Evolutionary conservation across 2,113 vertebrate genomes (phyloP), one percentile per base, ranked within the genome.

Genomic region (Riparia riparia): DNA sequence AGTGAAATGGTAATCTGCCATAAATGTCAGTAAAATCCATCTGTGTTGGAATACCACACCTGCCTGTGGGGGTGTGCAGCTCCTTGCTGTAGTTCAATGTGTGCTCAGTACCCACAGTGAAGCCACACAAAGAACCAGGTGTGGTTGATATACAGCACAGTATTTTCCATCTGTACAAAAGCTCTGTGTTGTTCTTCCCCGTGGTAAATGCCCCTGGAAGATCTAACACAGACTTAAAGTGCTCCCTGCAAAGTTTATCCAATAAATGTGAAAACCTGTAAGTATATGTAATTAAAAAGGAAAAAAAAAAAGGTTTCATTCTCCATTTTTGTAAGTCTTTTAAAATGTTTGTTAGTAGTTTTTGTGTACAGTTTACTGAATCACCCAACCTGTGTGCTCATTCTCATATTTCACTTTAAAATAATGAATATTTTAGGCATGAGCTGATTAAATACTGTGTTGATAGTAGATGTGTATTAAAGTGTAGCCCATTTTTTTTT

Each of bases 221-320:
- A 57, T 37, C 60, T 32, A 39, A 65, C 44, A 72, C 47, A 6
- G 21, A 13, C 71, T 81, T 57, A 24, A 93, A 90, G 58, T 91
- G 68, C 51, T 96, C 92, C 89, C 89, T 96, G 70, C 79, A 77
- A 79, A 83, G n/a, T 89, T 93, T 71, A 93, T 95, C 94, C 92
- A 90, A 20, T 95, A 88, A 95, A 97, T 97, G 95, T 97, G 97
- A 97, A 96, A 93, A 90, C 88, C 58, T 97, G 96, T 97, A 97
- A 96, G 95, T 96, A 97, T 80, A 26, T 97, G 95, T 97, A 97
- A 97, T 95, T 97, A 90, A 86, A 71, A 96, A 94, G 58, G 72
- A 61, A 92, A 83, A 85, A 92, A 83, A 85, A 79, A 79, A 56
- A 26, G 53, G 51, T 89, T 96, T 93, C 96, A 95, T 92, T 81